Conservation (phyloP, 2,797 vertebrate species). For the Triplophysa bombifrons region DNA sequence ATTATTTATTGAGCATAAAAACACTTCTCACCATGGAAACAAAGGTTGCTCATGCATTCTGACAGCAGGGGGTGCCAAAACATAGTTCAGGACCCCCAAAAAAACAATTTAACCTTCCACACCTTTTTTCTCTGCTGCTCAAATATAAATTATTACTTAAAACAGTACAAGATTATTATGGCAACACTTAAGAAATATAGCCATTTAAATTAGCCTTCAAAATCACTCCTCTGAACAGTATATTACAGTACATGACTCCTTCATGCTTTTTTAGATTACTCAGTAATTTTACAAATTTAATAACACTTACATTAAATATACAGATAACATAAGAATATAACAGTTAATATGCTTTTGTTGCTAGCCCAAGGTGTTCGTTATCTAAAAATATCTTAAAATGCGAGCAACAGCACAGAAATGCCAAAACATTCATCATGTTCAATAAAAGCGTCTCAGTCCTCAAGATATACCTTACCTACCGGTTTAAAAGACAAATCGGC, state of each 20-base stretch:
- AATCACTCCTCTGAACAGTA: background rate
- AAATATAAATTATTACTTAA: background rate
- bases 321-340: too few species aligned
- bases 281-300: too few species aligned
- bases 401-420: background rate
- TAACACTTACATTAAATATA: too few species aligned
- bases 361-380: too few species aligned
- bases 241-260: too few species aligned
- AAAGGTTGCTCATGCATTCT: conserved; percentile 4
- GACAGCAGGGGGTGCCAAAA: conserved; percentile 36
- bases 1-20: background rate
- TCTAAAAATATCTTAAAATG: too few species aligned
- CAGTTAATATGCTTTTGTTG: too few species aligned
- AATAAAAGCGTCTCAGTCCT: background rate
- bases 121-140: background rate
- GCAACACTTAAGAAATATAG: background rate
- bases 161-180: background rate
- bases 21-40: background rate
- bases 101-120: background rate
- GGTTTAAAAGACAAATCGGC: background rate
- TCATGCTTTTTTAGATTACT: background rate
- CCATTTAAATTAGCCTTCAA: background rate
- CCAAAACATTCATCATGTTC: background rate
- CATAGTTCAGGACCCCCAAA: background rate
- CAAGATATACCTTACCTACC: background rate